Evolutionary conservation across 2,797 vertebrate genomes (phyloP), one percentile per base, ranked within the genome.

Genomic region (Kryptolebias ocellatus): DNA sequence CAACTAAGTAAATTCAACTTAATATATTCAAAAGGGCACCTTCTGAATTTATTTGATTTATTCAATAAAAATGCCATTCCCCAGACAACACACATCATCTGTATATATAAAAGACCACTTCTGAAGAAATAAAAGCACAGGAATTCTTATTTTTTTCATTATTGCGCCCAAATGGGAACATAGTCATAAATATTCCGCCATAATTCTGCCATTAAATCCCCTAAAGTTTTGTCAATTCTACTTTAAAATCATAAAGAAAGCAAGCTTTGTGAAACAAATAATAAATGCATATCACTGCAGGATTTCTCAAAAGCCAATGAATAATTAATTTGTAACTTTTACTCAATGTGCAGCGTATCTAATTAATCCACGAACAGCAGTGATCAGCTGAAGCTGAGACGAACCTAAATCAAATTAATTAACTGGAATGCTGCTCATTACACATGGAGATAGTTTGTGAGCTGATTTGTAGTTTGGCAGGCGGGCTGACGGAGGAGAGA

Each of bases 381-480:
- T 11, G 28, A 62, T 74, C 27, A 31, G 37, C 66, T 64, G 0
- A 44, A 15, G 64, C 3, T 17, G 12, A 37, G 17, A 56, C 46
- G 28, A 49, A 53, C 29, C 34, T 53, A 59, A 57, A 12, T 76
- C 62, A 60, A 46, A 17, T 24, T 42, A 71, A 70, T 75, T 70
- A 71, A 76, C 66, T 63, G 64, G 63, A 50, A 17, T 7, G 34
- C 31, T 17, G 49, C 64, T 78, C 74, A 9, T n/a, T 62, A 64
- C 74, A 79, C 69, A 76, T 24, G 42, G 50, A 64, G 59, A 58
- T 56, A 60, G 78, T 77, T 78, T 70, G 47, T 55, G 59, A 79
- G 73, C 63, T 72, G 74, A 86, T 83, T 72, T 39, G 29, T 52
- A 50, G 64, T 70, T 58, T 74, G 79, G 72, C 73, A 83, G 74